phyloP scores from a whole-genome alignment of 2,113 vertebrate genomes.

The Microtus ochrogaster region DNA sequence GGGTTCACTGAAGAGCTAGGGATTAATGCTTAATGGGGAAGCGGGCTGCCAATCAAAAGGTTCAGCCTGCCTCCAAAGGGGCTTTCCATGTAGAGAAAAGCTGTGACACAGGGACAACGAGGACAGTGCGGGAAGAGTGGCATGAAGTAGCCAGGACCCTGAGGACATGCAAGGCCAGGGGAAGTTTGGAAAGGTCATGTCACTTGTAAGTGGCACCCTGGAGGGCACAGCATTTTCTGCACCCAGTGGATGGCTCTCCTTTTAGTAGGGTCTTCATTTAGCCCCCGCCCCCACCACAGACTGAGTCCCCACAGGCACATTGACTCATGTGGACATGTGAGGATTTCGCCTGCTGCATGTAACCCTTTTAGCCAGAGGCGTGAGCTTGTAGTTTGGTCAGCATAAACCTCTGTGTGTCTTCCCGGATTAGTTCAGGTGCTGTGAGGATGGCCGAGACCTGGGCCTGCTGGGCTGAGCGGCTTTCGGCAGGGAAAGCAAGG shows the following conservation, averaged over 20 bases:
- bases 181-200: neutral
- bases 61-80: neutral
- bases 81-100: neutral
- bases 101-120: neutral
- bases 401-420: neutral
- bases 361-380: neutral
- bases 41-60: neutral
- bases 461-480: neutral
- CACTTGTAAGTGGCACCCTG: neutral
- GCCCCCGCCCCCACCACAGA: too few species aligned
- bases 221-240: neutral
- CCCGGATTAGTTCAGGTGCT: neutral
- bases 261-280: neutral
- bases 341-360: slow-evolving; percentile 18
- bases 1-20: too few species aligned
- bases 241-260: neutral
- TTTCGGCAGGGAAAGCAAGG: neutral
- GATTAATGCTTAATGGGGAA: neutral
- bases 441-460: neutral
- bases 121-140: neutral
- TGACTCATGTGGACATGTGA: neutral
- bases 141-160: neutral
- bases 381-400: neutral
- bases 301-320: neutral
- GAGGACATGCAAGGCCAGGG: neutral